phyloP scores from a whole-genome alignment of 64 coral and sea anemone species.

The Dendronephthya gigantea region DNA sequence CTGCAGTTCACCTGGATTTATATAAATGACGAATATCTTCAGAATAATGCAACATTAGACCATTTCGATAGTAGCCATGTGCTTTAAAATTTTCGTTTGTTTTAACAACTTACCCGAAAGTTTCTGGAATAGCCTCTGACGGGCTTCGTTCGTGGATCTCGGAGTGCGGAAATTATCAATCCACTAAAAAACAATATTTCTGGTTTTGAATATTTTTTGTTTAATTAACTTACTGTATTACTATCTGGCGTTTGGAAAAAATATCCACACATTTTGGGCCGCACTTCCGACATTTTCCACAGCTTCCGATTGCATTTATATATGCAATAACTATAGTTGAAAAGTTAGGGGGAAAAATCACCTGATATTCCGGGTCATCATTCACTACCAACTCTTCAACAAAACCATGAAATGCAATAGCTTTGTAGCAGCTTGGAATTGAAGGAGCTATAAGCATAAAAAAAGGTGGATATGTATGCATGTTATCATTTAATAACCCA shows the following conservation, averaged over 20 bases:
- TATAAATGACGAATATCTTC: too few species aligned
- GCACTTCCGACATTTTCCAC: too few species aligned
- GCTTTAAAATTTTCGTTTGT: too few species aligned
- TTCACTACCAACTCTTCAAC: conserved; percentile 96
- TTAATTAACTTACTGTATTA: too few species aligned
- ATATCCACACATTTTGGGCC: too few species aligned
- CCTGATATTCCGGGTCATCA: conserved; percentile 99
- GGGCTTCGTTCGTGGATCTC: conserved; percentile 87
- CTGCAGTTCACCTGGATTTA: conserved; percentile 69
- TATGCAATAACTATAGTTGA: too few species aligned
- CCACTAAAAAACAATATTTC: conserved; percentile 41
- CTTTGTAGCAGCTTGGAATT: conserved; percentile 66
- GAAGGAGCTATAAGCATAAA: conserved; percentile 46
- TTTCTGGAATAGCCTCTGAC: conserved; percentile 89
- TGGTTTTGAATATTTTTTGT: too few species aligned
- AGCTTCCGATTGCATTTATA: too few species aligned
- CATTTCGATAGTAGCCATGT: too few species aligned
- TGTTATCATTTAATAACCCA: not conserved
- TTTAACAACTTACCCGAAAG: conserved; percentile 50
- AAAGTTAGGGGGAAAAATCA: too few species aligned
- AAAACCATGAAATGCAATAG: conserved; percentile 74
- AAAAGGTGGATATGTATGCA: not conserved
- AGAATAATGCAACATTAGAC: too few species aligned
- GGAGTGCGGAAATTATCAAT: conserved; percentile 98
- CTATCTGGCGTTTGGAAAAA: too few species aligned